Base-by-base conservation (phyloP, 2,797 vertebrate species). In the Borostomias antarcticus region DNA sequence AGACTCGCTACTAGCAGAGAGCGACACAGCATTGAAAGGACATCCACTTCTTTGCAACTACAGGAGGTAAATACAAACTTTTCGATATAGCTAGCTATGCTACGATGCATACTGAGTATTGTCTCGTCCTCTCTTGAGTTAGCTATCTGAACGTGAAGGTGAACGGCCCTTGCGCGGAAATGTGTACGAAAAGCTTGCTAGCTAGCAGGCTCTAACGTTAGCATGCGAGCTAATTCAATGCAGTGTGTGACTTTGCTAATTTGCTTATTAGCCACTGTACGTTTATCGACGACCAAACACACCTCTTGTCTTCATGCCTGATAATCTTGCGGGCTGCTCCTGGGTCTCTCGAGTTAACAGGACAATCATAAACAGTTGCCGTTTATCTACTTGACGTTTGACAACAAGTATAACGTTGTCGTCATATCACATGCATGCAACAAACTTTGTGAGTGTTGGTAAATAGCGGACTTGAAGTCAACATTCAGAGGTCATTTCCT, bases 41-140 rank as follows among this genome's bases (percentile, higher is more conserved):
- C 3, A 64, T 17, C 30, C 8, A 30, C 26, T 33, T 15, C 62
- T 45, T 68, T 15, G 53, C 54, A 35, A 19, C 30, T 60, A 23
- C 29, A 48, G 71, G 68, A 51, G 74, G 74, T 73, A 50, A 67
- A 54, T 66, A 54, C 15, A 4, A 13, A 5, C 15, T 23, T 45
- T 35, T 17, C 1, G 51, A 23, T 32, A 1, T n/a, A 32, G 8
- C n/a, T n/a, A 45, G 1, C 40, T 5, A 4, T 45, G 15, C n/a
- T 15, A 17, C 15, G 40, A 43, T 43, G 8, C 15, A 17, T n/a
- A n/a, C n/a, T n/a, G n/a, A n/a, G n/a, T n/a, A n/a, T n/a, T n/a
- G n/a, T n/a, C n/a, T n/a, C n/a, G n/a, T n/a, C n/a, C n/a, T n/a
- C n/a, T n/a, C n/a, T n/a, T n/a, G n/a, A n/a, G n/a, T n/a, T n/a